Conservation (phyloP, 2,888 invertebrate species). For the Cyaniris semiargus region DNA sequence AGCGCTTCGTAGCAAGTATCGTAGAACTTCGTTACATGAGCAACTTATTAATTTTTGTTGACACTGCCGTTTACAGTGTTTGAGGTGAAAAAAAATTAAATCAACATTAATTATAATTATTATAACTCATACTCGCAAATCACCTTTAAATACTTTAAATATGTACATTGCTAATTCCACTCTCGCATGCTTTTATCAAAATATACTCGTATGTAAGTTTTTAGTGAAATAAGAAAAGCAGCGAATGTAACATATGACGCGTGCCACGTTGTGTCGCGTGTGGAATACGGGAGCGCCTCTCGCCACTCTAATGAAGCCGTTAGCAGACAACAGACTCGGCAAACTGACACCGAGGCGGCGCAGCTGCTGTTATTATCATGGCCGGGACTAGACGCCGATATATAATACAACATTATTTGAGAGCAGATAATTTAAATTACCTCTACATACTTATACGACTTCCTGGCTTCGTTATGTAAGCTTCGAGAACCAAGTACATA, state of each 20-base stretch:
- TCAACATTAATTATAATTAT: too few relatives aligned
- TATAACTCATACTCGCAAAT: too few relatives aligned
- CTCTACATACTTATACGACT: not conserved
- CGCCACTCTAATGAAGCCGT: conserved; percentile 68
- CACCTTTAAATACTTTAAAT: not conserved
- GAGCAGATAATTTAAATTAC: conserved; percentile 14
- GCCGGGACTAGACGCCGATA: conserved; percentile 46
- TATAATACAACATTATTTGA: conserved; percentile 41
- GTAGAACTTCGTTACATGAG: not conserved
- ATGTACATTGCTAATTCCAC: not conserved
- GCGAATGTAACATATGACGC: conserved; percentile 13
- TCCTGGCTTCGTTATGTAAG: not conserved
- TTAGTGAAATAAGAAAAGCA: not conserved
- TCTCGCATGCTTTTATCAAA: not conserved
- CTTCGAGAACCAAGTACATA: not conserved
- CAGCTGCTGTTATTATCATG: conserved; percentile 66
- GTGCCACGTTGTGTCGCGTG: not conserved
- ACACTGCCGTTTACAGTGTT: too few relatives aligned
- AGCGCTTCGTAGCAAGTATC: not conserved
- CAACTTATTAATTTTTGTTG: conserved; percentile 38
- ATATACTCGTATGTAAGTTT: not conserved
- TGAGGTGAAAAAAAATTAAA: too few relatives aligned
- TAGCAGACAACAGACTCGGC: conserved; percentile 64
- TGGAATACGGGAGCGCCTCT: conserved; percentile 40
- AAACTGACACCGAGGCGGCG: conserved; percentile 60